Evolutionary conservation across 2,888 invertebrate genomes (phyloP).

Genomic region (Cacoxenus indagator): DNA sequence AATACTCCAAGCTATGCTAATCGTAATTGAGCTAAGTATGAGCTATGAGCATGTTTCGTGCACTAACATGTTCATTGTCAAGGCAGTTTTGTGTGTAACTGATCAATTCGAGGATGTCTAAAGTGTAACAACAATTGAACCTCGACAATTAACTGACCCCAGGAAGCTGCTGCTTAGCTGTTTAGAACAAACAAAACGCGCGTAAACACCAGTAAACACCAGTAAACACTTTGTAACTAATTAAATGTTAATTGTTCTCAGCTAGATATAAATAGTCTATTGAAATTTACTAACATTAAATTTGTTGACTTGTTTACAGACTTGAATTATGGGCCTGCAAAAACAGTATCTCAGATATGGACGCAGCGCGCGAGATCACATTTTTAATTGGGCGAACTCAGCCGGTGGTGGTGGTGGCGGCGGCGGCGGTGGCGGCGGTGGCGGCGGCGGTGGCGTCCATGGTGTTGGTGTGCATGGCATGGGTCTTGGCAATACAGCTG

Average conservation of each 20-base stretch:
- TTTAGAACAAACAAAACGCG: too few relatives aligned
- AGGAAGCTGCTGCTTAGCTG: background rate
- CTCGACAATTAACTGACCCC: background rate
- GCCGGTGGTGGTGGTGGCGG: constrained; percentile 42
- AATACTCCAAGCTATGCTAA: background rate
- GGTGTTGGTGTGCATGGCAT: constrained; percentile 25
- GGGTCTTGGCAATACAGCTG: constrained; percentile 41
- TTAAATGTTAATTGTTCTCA: constrained; percentile 37
- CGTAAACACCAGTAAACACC: too few relatives aligned
- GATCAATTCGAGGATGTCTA: constrained; percentile 4
- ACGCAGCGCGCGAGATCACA: constrained; percentile 79
- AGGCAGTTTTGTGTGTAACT: background rate
- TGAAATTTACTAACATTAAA: constrained; percentile 18
- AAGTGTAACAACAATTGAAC: background rate
- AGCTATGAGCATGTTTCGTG: background rate
- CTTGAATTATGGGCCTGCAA: constrained; percentile 77
- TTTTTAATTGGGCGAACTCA: constrained; percentile 75
- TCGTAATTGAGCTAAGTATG: background rate
- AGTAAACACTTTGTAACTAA: background rate
- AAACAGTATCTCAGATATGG: constrained; percentile 85
- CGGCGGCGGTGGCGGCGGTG: constrained; percentile 6
- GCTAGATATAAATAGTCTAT: constrained; percentile 35
- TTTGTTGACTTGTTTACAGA: constrained; percentile 47
- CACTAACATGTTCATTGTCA: background rate
- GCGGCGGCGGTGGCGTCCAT: constrained; percentile 28